Base-by-base conservation (phyloP, 2,888 invertebrate genomes). In the Pogonocherus hispidulus region DNA sequence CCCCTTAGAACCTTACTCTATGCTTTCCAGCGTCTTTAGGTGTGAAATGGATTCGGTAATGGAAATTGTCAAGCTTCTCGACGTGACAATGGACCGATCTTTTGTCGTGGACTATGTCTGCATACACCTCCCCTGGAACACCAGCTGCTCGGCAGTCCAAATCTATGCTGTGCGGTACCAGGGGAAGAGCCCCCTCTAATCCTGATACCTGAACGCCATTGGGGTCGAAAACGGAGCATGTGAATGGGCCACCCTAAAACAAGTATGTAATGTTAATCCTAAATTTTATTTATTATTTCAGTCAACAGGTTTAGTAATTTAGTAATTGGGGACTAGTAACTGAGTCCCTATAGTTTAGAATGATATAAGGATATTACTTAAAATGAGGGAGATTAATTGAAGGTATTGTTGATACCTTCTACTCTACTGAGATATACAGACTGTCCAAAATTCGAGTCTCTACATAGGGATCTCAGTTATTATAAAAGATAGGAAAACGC, bases 171-270 rank as follows among this genome's bases (percentile, higher is more conserved):
- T 96, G 96, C 0, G 95, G 94, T 69, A 95, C 92, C 18, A 95
- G 88, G 0, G 96, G 95, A 80, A 94, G 89, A 5, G 95, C 96
- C 1, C 93, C 94, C 79, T 95, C 94, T 5, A 94, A 84, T 0
- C 94, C 94, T 66, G 92, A 90, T 0, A 94, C 92, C 68, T 94
- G 92, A 8, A 98, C 94, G 19, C 95, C 95, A 46, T 95, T 92
- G 0, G 98, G 96, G 86, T 98, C 97, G 81, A 96, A 98, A 0
- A 98, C 97, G 79, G 96, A 94, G 83, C 99, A 97, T 0, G 95
- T 94, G 85, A 98, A 99, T 1, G 99, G 99, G 16, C 97, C 97
- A 65, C 98, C 98, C 88, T 94, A 87, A 20, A 78, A 75, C 72
- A 59, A 32, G 67, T n/a, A n/a, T n/a, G n/a, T n/a, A n/a, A n/a